Evolutionary conservation across 1,140 invertebrate species (phyloP), one percentile per base, ranked within the genome.

Genomic region (Trissolcus basalis): DNA sequence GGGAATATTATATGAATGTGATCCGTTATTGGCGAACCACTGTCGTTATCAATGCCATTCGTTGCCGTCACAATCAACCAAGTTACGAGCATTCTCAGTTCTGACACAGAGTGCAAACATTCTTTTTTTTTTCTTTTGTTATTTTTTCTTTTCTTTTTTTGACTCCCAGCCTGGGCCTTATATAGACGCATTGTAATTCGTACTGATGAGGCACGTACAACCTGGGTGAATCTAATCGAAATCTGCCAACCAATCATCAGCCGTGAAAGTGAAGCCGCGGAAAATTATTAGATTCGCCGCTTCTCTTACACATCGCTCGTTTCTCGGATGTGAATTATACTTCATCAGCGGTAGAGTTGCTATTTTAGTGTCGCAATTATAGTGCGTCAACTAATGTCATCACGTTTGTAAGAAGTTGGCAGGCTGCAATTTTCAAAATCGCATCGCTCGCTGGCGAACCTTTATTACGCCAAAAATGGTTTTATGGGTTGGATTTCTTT

Each of bases 201-300:
- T 61, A 59, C 49, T 59, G 70, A 70, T 70, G 70, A 74, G 49
- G 43, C 77, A 74, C 77, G 77, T 74, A 67, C 45, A 12, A 54
- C 75, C 65, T 41, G 55, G 75, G 59, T 80, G 77, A 83, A 81
- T 84, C 82, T 79, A 77, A 74, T 72, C 77, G 81, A 82, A 83
- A 83, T 76, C 14, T 35, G 80, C 80, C 69, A 81, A 58, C 81
- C 80, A 82, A 82, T 83, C 81, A 80, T 83, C 83, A 82, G 79
- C 58, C 82, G 83, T 82, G 83, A 85, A 83, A 85, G 80, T 80
- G 81, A 78, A 81, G 70, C 78, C 70, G 53, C 59, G 82, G 82
- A 81, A 84, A 84, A 82, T 81, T 69, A 81, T 83, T 71, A 73
- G 70, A 73, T 53, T 53, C 58, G 63, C 51, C 27, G 67, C 60